These are phyloP conservation scores for Luffia ferchaultella DNA, from an alignment of 2,888 invertebrate genomes.

Conservation along the genomic window DNA sequence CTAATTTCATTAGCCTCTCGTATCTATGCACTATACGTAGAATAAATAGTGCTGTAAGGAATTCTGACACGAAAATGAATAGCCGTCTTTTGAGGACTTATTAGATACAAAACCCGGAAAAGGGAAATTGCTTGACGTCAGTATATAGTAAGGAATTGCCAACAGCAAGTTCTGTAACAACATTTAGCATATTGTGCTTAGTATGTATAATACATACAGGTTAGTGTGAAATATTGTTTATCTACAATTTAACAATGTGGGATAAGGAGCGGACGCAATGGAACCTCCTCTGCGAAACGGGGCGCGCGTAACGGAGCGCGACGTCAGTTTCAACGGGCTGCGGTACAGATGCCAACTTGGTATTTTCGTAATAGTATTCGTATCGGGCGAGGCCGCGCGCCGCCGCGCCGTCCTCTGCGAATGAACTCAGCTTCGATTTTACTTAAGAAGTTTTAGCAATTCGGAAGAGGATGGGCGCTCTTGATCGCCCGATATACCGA, in stretches of 20 bases:
- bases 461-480: constrained; percentile 35
- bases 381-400: not conserved
- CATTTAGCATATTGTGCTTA: too few relatives aligned
- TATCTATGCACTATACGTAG: not conserved
- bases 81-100: too few relatives aligned
- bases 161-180: too few relatives aligned
- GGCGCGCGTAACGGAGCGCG: not conserved
- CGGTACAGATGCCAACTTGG: not conserved
- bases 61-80: too few relatives aligned
- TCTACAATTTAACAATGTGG: too few relatives aligned
- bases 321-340: not conserved
- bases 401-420: not conserved
- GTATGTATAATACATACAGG: too few relatives aligned
- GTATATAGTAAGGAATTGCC: too few relatives aligned
- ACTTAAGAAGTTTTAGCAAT: constrained; percentile 31
- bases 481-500: constrained; percentile 57
- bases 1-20: constrained; percentile 6
- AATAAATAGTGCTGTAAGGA: not conserved
- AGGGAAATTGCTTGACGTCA: too few relatives aligned
- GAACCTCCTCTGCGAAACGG: too few relatives aligned
- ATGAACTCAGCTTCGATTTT: constrained; percentile 23
- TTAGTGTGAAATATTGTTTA: too few relatives aligned
- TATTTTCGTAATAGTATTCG: not conserved
- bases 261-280: too few relatives aligned
- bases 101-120: too few relatives aligned